phyloP scores from a whole-genome alignment of 2,113 vertebrate genomes.

The Cettia cetti region DNA sequence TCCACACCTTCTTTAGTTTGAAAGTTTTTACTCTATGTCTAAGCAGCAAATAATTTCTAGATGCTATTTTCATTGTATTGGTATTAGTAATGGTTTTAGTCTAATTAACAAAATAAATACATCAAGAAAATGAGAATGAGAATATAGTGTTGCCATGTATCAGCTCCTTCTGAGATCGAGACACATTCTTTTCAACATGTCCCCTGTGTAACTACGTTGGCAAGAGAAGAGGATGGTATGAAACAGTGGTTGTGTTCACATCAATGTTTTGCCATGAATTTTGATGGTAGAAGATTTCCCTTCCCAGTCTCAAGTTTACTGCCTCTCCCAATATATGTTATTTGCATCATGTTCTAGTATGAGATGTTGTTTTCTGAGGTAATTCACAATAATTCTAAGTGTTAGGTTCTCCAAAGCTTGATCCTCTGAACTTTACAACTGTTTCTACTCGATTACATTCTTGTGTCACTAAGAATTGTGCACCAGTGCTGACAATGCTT shows the following conservation, averaged over 20 bases:
- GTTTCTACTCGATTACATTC: background rate
- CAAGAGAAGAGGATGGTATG: background rate
- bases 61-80: constrained; percentile 25
- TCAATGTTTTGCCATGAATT: background rate
- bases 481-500: background rate
- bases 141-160: constrained; percentile 6
- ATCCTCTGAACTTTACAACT: background rate
- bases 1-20: background rate
- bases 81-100: constrained; percentile 53
- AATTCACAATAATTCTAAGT: background rate
- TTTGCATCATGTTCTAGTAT: background rate
- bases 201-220: background rate
- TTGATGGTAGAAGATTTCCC: background rate
- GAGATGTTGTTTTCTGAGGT: background rate
- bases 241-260: background rate
- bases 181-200: background rate
- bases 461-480: background rate
- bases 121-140: constrained; percentile 36
- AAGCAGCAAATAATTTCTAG: background rate
- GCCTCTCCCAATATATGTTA: background rate
- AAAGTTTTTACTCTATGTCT: background rate
- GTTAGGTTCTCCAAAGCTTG: background rate
- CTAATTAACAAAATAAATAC: constrained; percentile 49
- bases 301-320: background rate
- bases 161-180: constrained; percentile 20